Evolutionary conservation across 1,140 invertebrate species (phyloP).

Genomic region (Eueides isabella): DNA sequence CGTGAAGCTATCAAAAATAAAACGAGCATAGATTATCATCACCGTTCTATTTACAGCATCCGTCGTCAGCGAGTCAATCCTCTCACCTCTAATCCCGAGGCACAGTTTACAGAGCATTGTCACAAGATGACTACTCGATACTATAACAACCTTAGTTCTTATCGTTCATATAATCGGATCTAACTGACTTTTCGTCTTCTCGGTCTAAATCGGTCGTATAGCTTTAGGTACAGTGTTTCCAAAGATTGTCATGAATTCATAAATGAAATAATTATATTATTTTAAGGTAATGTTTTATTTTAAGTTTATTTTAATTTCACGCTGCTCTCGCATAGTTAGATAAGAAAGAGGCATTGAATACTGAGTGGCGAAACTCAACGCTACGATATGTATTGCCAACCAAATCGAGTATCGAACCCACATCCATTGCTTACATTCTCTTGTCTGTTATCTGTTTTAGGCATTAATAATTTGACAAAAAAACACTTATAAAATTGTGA

Average conservation of each 20-base stretch:
- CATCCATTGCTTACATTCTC: too few species aligned
- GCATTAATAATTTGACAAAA: too few species aligned
- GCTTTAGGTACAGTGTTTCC: not conserved
- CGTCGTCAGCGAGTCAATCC: not conserved
- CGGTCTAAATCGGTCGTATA: not conserved
- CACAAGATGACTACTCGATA: not conserved
- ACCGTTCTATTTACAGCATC: not conserved
- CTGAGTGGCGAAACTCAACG: too few species aligned
- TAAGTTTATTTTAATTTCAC: too few species aligned
- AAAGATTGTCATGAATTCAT: not conserved
- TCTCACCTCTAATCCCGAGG: not conserved
- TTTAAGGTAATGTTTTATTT: too few species aligned
- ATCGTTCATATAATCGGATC: slow-evolving; percentile 1
- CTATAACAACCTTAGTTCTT: not conserved
- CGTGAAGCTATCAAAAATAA: not conserved
- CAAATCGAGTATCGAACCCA: too few species aligned
- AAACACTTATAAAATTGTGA: too few species aligned
- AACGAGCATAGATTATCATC: not conserved
- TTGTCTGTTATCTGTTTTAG: too few species aligned
- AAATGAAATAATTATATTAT: too few species aligned
- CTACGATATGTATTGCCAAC: too few species aligned
- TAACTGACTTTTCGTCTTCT: not conserved
- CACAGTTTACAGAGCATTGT: slow-evolving; percentile 1
- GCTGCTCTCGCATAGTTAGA: too few species aligned
- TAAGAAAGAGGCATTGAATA: too few species aligned